Percentiles rank a stretch among this genome's conserved stretches.
Conservation (phyloP, 2,797 vertebrate species). For the Crypturellus tataupa region DNA sequence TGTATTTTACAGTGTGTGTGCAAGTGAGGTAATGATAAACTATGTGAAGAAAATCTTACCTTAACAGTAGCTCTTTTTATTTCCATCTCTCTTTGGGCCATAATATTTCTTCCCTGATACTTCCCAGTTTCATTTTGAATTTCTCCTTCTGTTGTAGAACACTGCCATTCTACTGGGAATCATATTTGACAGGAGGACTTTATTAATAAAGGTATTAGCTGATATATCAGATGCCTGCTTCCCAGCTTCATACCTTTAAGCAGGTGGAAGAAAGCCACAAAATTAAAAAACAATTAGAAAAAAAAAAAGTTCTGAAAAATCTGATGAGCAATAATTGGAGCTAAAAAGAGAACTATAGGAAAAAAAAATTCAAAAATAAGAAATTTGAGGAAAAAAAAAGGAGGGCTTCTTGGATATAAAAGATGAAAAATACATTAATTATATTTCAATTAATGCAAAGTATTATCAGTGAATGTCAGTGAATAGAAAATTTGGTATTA, state of each 20-base stretch:
- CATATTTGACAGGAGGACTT: not conserved
- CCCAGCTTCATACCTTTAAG: not conserved
- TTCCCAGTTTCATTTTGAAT: not conserved
- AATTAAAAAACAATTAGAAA: not conserved
- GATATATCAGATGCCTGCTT: not conserved
- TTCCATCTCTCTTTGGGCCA: accelerated
- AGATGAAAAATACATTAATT: accelerated
- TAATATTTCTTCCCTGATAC: not conserved
- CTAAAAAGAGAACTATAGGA: not conserved
- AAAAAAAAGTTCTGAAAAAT: accelerated
- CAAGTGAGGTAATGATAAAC: not conserved
- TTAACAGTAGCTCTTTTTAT: not conserved
- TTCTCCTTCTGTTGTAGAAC: not conserved
- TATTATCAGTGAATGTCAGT: not conserved
- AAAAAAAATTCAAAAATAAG: not conserved
- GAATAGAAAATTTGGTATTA: not conserved
- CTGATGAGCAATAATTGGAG: not conserved
- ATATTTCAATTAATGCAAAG: not conserved
- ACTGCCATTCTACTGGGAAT: not conserved
- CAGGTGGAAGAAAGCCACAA: not conserved
- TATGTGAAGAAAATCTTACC: not conserved
- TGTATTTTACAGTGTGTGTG: too few species aligned
- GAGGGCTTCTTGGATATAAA: accelerated
- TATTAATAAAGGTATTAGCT: not conserved
- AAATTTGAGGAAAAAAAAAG: not conserved